Conservation (phyloP, 2,797 vertebrate species). For the Paguma larvata region DNA sequence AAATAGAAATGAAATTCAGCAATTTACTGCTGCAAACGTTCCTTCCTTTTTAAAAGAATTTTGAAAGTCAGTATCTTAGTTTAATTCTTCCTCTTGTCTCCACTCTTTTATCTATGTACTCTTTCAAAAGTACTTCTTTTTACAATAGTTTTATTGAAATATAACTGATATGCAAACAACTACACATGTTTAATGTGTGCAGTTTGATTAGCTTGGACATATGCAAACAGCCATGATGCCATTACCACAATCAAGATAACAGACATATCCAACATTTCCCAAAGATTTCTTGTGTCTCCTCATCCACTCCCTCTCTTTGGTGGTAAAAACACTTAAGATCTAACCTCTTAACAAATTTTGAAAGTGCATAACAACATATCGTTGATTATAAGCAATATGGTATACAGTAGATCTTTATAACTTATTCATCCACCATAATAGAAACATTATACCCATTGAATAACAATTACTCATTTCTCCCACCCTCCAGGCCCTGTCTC, state of each 20-base stretch:
- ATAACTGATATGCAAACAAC: background rate
- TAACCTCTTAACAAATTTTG: background rate
- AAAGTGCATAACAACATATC: background rate
- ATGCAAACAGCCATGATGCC: background rate
- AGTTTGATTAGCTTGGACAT: background rate
- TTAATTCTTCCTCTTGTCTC: background rate
- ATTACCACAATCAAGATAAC: background rate
- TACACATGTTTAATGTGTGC: background rate
- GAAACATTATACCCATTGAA: background rate
- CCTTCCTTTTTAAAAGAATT: background rate
- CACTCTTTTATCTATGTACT: background rate
- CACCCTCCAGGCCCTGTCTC: background rate
- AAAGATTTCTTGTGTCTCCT: background rate
- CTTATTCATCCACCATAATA: background rate
- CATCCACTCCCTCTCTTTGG: background rate
- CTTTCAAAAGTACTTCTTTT: background rate
- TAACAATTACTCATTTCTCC: background rate
- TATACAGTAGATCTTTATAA: background rate
- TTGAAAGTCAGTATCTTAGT: background rate
- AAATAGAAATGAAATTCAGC: background rate
- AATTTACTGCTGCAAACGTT: background rate
- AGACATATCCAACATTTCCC: background rate
- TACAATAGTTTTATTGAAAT: background rate
- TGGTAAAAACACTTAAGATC: background rate
- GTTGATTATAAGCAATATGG: background rate